Percentiles rank a stretch among this genome's conserved stretches.
phyloP scores from a whole-genome alignment of 2,888 invertebrate genomes.

The Papilio demoleus region DNA sequence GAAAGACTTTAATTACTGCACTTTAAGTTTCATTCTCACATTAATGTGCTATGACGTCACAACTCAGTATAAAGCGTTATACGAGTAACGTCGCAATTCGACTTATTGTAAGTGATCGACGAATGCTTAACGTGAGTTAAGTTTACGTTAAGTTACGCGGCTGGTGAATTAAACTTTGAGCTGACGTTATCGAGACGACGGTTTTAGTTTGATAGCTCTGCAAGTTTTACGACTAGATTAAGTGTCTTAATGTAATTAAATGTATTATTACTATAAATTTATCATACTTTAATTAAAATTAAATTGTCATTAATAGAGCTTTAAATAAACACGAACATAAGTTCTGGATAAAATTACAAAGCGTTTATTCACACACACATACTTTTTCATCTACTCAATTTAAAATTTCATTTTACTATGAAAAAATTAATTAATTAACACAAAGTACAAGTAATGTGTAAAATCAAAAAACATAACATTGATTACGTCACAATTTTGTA shows the following conservation, averaged over 20 bases:
- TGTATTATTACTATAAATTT: background rate
- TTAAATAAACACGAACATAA: no score
- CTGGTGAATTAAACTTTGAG: constrained; percentile 4
- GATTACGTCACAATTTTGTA: no score
- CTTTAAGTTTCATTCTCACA: background rate
- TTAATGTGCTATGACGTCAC: background rate
- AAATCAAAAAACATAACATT: no score
- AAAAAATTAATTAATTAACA: no score
- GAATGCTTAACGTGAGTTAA: constrained; percentile 2
- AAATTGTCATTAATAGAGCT: no score
- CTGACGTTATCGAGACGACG: background rate
- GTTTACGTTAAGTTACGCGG: constrained; percentile 7
- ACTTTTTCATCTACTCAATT: no score
- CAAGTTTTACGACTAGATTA: constrained; percentile 9
- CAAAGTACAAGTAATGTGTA: no score
- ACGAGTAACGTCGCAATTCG: no score
- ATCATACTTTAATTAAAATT: background rate
- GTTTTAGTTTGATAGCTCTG: constrained; percentile 8
- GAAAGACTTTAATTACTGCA: no score
- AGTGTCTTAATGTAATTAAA: background rate
- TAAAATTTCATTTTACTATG: no score
- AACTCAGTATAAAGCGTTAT: background rate
- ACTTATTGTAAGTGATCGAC: background rate
- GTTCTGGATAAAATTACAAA: no score
- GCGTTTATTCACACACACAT: no score